Evolutionary conservation across 2,797 vertebrate species (phyloP).

Genomic region (Chelon labrosus): DNA sequence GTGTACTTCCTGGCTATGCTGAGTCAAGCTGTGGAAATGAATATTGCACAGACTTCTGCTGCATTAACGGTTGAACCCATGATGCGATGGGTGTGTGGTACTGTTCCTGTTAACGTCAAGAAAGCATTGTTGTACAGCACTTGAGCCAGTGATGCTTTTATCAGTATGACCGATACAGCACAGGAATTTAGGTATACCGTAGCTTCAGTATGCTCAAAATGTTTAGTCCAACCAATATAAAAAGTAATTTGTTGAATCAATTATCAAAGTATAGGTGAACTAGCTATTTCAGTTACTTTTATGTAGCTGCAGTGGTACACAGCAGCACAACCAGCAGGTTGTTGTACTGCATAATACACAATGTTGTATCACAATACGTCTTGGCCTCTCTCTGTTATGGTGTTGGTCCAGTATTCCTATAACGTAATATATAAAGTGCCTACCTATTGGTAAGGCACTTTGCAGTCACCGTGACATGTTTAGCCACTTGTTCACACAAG

Average conservation of each 20-base stretch:
- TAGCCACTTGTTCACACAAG: too few species aligned
- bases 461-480: too few species aligned
- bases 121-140: neutral
- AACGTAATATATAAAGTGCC: too few species aligned
- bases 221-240: neutral
- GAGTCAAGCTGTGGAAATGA: neutral
- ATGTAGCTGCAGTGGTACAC: neutral
- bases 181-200: neutral
- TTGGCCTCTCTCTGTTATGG: neutral
- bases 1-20: neutral
- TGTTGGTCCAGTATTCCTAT: too few species aligned
- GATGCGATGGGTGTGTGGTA: neutral
- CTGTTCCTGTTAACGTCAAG: neutral
- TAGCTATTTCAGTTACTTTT: neutral
- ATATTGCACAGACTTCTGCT: neutral
- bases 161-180: neutral
- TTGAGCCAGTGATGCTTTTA: neutral
- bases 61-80: slow-evolving; percentile 4
- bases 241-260: too few species aligned
- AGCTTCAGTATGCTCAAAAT: neutral
- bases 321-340: neutral
- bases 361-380: neutral
- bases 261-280: neutral
- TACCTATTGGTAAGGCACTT: too few species aligned
- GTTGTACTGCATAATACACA: neutral